phyloP scores from a whole-genome alignment of 2,888 invertebrate genomes.

The Adela reaumurella region DNA sequence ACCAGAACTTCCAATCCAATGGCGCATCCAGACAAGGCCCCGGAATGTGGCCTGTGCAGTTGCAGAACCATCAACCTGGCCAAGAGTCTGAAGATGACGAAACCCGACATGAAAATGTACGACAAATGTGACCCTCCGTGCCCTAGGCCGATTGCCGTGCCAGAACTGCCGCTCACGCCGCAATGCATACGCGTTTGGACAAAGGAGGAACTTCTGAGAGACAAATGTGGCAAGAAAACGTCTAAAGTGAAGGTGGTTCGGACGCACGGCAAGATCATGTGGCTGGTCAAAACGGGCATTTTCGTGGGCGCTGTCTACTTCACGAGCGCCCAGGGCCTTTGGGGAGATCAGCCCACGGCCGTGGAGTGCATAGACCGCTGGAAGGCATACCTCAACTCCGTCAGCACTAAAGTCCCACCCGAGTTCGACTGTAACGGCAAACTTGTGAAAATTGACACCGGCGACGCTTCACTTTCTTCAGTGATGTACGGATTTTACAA shows the following conservation, averaged over 20 bases:
- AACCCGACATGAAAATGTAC: constrained; percentile 40
- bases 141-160: not conserved
- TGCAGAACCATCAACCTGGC: constrained; percentile 41
- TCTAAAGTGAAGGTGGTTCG: constrained; percentile 16
- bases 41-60: not conserved
- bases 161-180: constrained; percentile 34
- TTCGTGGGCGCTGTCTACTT: constrained; percentile 41
- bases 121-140: constrained; percentile 30
- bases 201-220: constrained; percentile 32
- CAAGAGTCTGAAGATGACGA: constrained; percentile 24
- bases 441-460: no score
- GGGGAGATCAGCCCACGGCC: constrained; percentile 43
- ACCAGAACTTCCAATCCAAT: no score
- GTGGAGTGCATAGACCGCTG: constrained; percentile 41
- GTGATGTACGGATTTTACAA: constrained; percentile 32
- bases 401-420: constrained; percentile 41
- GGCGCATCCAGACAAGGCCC: not conserved
- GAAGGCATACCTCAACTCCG: constrained; percentile 39
- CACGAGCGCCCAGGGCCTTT: constrained; percentile 45
- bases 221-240: constrained; percentile 16
- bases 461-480: no score
- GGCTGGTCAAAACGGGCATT: constrained; percentile 42
- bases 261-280: constrained; percentile 40
- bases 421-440: constrained; percentile 35
- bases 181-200: constrained; percentile 42